Percentiles rank a stretch among this genome's conserved stretches.
phyloP scores from a whole-genome alignment of 2,888 invertebrate species.

The Serrognathus titanus region DNA sequence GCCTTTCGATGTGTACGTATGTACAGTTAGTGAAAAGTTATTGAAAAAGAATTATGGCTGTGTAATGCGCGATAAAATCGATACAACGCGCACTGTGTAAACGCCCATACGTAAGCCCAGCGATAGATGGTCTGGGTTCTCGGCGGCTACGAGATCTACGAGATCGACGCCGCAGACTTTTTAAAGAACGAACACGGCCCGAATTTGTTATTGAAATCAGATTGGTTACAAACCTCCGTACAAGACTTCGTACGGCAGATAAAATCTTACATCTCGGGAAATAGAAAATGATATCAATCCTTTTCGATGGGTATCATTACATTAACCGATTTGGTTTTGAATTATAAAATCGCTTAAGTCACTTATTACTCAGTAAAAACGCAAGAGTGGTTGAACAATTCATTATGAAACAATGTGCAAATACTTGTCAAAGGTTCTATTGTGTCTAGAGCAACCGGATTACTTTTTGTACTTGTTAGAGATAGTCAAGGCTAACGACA shows the following conservation, averaged over 20 bases:
- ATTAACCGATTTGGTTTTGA: too few species aligned
- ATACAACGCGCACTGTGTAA: slow-evolving; percentile 28
- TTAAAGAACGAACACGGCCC: slow-evolving; percentile 32
- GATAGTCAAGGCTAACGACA: too few species aligned
- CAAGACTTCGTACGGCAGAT: background rate
- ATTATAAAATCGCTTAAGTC: too few species aligned
- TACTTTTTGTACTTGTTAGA: too few species aligned
- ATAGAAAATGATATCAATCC: background rate
- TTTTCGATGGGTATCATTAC: too few species aligned
- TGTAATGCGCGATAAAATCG: slow-evolving; percentile 26
- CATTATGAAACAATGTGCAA: too few species aligned
- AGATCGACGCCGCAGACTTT: slow-evolving; percentile 9
- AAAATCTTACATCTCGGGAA: background rate
- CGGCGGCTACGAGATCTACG: slow-evolving; percentile 23
- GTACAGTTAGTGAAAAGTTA: slow-evolving; percentile 6
- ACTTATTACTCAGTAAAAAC: too few species aligned
- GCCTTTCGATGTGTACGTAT: background rate
- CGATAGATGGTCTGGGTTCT: slow-evolving; percentile 31
- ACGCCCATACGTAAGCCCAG: slow-evolving; percentile 32
- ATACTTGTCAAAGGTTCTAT: too few species aligned
- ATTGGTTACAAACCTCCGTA: slow-evolving; percentile 24
- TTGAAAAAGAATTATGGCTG: slow-evolving; percentile 10
- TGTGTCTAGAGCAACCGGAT: too few species aligned
- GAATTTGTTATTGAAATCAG: slow-evolving; percentile 45
- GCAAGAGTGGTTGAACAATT: too few species aligned